These are phyloP conservation scores for Fissipunctia ypsillon DNA, from an alignment of 2,888 invertebrate species.

Conservation along the genomic window DNA sequence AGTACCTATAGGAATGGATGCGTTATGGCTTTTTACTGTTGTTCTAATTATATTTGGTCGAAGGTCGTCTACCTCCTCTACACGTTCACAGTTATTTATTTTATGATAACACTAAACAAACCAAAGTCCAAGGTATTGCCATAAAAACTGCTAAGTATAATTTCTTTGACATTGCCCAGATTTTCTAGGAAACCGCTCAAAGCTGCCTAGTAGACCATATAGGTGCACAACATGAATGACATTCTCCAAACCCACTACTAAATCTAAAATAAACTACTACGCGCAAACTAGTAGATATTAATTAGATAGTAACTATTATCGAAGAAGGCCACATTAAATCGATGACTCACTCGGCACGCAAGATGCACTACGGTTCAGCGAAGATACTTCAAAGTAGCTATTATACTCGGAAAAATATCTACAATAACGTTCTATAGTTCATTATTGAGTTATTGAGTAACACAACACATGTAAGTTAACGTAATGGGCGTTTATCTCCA, in stretches of 20 bases:
- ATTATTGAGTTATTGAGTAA: constrained; percentile 49
- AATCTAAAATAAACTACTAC: constrained; percentile 24
- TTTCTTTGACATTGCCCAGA: not conserved
- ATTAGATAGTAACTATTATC: constrained; percentile 45
- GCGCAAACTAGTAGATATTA: constrained; percentile 33
- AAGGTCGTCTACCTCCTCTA: not conserved
- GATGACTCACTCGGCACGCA: constrained; percentile 58
- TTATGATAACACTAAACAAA: constrained; percentile 18
- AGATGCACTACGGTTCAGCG: constrained; percentile 37
- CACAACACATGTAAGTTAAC: constrained; percentile 40
- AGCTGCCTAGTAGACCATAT: not conserved
- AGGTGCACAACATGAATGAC: constrained; percentile 43
- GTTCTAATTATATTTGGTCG: not conserved
- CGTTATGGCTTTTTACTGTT: not conserved
- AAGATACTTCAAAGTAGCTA: constrained; percentile 47
- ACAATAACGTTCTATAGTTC: constrained; percentile 32
- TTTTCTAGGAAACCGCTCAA: not conserved
- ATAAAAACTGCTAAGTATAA: not conserved
- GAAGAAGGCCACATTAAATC: constrained; percentile 61
- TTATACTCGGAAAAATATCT: constrained; percentile 56
- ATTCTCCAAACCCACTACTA: constrained; percentile 14
- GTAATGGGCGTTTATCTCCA: constrained; percentile 57
- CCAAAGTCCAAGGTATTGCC: not conserved
- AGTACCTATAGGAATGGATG: not conserved
- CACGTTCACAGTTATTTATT: not conserved